A percentile compares a stretch with the other conserved stretches of the same genome.
These are phyloP conservation scores for Hyles lineata DNA, from an alignment of 2,888 invertebrate species.

Conservation along the genomic window DNA sequence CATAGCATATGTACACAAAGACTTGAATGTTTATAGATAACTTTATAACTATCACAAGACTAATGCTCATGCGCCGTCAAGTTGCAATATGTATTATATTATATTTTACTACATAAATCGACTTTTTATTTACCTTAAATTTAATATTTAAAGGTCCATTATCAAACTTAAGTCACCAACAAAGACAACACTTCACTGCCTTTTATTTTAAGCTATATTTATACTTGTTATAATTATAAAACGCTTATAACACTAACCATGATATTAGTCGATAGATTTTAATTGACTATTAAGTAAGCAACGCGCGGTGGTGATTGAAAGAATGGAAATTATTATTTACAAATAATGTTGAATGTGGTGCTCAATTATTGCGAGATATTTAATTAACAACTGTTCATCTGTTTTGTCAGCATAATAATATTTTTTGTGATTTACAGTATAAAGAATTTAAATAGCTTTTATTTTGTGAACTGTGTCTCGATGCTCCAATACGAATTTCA, in stretches of 20 bases:
- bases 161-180: neutral
- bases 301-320: neutral
- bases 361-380: constrained; percentile 16
- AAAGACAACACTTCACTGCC: constrained; percentile 2
- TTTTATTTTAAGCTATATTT: neutral
- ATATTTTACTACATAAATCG: neutral
- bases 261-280: neutral
- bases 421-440: neutral
- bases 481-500: too few relatives aligned
- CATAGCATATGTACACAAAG: neutral
- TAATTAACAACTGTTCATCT: neutral
- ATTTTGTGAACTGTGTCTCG: too few relatives aligned
- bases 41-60: neutral
- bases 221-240: neutral
- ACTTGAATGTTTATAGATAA: neutral
- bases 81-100: constrained; percentile 11
- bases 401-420: neutral
- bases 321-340: neutral
- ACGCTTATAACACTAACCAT: constrained; percentile 9
- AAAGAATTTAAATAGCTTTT: neutral
- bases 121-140: constrained; percentile 12
- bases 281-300: neutral
- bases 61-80: constrained; percentile 16
- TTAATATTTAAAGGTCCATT: neutral
- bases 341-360: constrained; percentile 4